Conservation (phyloP, 2,113 vertebrate species). For the Corynorhinus townsendii region DNA sequence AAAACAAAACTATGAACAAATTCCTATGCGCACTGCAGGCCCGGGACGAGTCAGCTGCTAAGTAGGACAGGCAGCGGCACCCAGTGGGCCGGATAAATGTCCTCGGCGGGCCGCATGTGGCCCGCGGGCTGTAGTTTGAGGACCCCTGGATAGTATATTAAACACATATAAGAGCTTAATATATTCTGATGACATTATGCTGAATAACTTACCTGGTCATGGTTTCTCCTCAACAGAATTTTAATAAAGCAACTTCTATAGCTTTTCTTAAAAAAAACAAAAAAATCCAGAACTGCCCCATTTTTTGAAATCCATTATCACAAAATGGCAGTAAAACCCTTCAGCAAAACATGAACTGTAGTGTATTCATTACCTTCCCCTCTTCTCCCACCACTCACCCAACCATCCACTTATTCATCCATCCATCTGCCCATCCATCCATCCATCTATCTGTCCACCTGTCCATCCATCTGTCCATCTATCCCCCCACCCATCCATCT, state of each 20-base stretch:
- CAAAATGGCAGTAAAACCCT: slow-evolving; percentile 3
- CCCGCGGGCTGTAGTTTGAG: no score
- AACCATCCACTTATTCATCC: neutral
- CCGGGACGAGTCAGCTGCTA: no score
- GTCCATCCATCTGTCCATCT: neutral
- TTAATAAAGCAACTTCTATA: neutral
- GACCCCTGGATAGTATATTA: neutral
- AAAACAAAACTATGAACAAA: no score
- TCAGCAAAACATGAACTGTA: neutral
- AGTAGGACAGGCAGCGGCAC: no score
- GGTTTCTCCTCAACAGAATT: neutral
- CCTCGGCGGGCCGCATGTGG: no score
- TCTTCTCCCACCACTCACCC: neutral
- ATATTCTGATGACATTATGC: neutral
- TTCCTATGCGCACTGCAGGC: no score
- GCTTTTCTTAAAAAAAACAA: neutral
- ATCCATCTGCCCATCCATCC: rapidly evolving
- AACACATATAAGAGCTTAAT: neutral
- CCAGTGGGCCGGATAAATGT: no score
- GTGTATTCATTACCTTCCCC: neutral
- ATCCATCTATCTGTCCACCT: no score
- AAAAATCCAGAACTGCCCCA: neutral
- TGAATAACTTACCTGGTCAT: neutral
- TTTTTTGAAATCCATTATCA: neutral
- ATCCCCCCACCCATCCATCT: neutral